phyloP scores from a whole-genome alignment of 1,140 invertebrate genomes.

The Drosophila baimaii region DNA sequence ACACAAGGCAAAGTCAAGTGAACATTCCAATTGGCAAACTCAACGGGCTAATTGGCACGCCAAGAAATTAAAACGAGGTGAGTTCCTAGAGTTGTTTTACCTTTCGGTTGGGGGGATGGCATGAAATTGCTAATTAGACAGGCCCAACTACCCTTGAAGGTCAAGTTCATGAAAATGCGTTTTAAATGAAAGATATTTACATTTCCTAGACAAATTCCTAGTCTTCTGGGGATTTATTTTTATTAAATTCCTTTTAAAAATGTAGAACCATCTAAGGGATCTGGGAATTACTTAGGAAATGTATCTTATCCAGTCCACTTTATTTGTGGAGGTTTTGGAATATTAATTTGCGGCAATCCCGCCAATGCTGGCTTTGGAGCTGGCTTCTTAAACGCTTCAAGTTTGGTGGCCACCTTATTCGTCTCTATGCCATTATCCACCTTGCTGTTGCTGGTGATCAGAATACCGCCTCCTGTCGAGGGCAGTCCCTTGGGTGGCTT shows the following conservation, averaged over 20 bases:
- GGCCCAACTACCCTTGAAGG: not conserved
- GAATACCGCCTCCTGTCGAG: not conserved
- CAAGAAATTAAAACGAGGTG: constrained; percentile 46
- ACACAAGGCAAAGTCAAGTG: constrained; percentile 46
- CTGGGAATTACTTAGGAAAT: too few species aligned
- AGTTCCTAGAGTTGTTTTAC: constrained; percentile 52
- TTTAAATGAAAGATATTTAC: too few species aligned
- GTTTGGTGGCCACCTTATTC: not conserved
- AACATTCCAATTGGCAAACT: constrained; percentile 66
- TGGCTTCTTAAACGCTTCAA: not conserved
- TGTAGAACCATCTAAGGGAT: too few species aligned
- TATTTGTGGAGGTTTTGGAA: too few species aligned
- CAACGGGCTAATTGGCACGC: constrained; percentile 57
- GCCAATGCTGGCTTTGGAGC: too few species aligned
- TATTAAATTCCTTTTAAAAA: not conserved
- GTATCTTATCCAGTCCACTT: too few species aligned
- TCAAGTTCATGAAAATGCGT: not conserved
- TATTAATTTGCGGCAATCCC: too few species aligned
- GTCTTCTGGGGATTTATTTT: too few species aligned
- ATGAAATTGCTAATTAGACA: not conserved
- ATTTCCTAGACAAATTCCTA: too few species aligned
- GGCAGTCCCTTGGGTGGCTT: not conserved
- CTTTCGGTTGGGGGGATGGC: too few species aligned
- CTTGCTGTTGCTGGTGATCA: constrained; percentile 1
- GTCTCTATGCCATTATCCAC: not conserved